Evolutionary conservation across 2,888 invertebrate species (phyloP).

Genomic region (Drosophila anomalata): DNA sequence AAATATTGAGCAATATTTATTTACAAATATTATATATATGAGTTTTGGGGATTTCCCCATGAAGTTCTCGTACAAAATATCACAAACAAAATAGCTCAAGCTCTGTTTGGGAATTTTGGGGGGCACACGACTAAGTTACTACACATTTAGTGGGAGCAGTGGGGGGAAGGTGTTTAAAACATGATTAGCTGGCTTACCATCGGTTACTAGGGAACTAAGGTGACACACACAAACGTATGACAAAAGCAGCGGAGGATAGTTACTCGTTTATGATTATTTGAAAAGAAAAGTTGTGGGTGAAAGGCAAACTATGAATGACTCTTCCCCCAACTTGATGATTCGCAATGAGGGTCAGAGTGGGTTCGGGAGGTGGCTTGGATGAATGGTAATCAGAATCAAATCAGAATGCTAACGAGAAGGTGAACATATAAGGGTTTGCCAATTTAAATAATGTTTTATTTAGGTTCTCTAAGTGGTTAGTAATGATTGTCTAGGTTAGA

Average conservation of each 20-base stretch:
- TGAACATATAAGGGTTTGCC: slow-evolving; percentile 52
- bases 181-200: slow-evolving; percentile 36
- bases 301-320: slow-evolving; percentile 30
- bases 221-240: slow-evolving; percentile 47
- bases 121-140: slow-evolving; percentile 58
- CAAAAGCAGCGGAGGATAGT: slow-evolving; percentile 29
- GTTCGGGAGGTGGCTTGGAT: slow-evolving; percentile 10
- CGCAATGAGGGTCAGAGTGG: slow-evolving; percentile 19
- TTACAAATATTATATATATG: neutral
- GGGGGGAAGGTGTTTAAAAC: slow-evolving; percentile 31
- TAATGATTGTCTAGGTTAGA: slow-evolving; percentile 26
- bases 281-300: slow-evolving; percentile 22
- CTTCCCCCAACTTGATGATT: slow-evolving; percentile 9
- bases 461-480: slow-evolving; percentile 48
- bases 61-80: neutral
- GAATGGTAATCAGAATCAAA: slow-evolving; percentile 45
- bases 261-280: slow-evolving; percentile 18
- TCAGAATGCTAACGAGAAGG: slow-evolving; percentile 49
- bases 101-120: slow-evolving; percentile 20
- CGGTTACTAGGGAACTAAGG: slow-evolving; percentile 33
- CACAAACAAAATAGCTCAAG: neutral
- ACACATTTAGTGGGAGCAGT: slow-evolving; percentile 57
- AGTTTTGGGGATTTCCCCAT: neutral
- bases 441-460: slow-evolving; percentile 35
- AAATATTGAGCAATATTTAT: slow-evolving; percentile 1